Evolutionary conservation across 2,113 vertebrate species (phyloP).

Genomic region (Gymnarchus niloticus): DNA sequence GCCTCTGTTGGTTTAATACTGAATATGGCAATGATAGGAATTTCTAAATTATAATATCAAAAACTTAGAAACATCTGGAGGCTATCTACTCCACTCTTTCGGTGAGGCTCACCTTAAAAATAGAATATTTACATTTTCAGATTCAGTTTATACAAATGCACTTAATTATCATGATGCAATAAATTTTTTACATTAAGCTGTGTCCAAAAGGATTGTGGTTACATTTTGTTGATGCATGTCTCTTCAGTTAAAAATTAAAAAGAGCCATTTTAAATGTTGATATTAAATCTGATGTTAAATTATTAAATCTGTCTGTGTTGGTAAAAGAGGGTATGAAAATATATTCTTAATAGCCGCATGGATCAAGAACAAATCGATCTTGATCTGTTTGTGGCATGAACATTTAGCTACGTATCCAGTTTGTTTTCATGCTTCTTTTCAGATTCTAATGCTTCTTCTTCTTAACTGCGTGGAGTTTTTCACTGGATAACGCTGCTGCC

Average conservation of each 20-base stretch:
- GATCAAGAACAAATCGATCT: background rate
- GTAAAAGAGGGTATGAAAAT: background rate
- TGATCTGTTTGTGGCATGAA: background rate
- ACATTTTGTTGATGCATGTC: background rate
- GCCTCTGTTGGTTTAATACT: background rate
- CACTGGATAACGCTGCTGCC: too few species aligned
- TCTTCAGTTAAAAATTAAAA: background rate
- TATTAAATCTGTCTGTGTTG: background rate
- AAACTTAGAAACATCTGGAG: background rate
- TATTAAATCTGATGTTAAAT: too few species aligned
- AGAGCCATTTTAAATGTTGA: background rate
- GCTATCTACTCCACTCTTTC: background rate
- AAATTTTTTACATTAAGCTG: background rate
- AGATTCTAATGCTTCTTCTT: background rate
- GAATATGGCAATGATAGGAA: constrained; percentile 1
- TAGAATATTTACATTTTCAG: background rate
- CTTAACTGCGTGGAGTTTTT: too few species aligned
- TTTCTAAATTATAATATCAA: background rate
- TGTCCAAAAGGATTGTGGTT: background rate
- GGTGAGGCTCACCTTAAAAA: background rate
- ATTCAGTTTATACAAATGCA: too few species aligned
- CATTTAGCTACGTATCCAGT: background rate
- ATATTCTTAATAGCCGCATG: background rate
- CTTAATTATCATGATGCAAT: background rate
- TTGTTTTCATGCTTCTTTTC: background rate